phyloP scores from a whole-genome alignment of 2,888 invertebrate genomes.

The Bembecia ichneumoniformis region DNA sequence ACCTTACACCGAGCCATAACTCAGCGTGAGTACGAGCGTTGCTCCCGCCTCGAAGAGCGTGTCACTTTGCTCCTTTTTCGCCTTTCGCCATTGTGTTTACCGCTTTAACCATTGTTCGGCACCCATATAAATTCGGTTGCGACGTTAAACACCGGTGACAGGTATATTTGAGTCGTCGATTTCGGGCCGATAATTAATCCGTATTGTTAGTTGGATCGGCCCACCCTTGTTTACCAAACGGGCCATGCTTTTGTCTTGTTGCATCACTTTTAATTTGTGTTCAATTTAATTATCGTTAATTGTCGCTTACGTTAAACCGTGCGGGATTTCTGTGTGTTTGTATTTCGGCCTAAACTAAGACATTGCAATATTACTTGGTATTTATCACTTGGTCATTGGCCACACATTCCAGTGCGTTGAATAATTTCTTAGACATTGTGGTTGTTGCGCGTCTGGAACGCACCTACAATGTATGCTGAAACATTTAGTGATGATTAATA shows the following conservation, averaged over 20 bases:
- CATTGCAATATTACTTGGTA: too few species aligned
- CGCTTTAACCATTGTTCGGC: constrained; percentile 68
- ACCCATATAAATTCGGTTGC: constrained; percentile 65
- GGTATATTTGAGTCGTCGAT: constrained; percentile 71
- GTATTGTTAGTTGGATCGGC: constrained; percentile 63
- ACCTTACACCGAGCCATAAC: constrained; percentile 11
- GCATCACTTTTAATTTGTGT: constrained; percentile 29
- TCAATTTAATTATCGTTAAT: constrained; percentile 2
- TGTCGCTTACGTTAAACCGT: neutral
- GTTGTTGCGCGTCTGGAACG: too few species aligned
- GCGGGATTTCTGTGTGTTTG: too few species aligned
- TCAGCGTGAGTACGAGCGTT: constrained; percentile 3
- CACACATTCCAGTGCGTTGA: too few species aligned
- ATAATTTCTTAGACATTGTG: too few species aligned
- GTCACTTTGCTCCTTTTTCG: constrained; percentile 38
- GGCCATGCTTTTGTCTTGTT: constrained; percentile 28
- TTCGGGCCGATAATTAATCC: constrained; percentile 69
- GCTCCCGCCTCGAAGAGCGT: constrained; percentile 6
- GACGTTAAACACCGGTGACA: constrained; percentile 62
- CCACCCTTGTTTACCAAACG: constrained; percentile 53
- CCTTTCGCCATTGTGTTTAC: constrained; percentile 64
- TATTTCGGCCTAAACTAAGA: too few species aligned
- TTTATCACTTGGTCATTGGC: too few species aligned
- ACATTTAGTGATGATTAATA: too few species aligned
- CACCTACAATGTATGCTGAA: too few species aligned